Base-by-base conservation (phyloP, 2,113 vertebrate species). In the Tauraco erythrolophus region DNA sequence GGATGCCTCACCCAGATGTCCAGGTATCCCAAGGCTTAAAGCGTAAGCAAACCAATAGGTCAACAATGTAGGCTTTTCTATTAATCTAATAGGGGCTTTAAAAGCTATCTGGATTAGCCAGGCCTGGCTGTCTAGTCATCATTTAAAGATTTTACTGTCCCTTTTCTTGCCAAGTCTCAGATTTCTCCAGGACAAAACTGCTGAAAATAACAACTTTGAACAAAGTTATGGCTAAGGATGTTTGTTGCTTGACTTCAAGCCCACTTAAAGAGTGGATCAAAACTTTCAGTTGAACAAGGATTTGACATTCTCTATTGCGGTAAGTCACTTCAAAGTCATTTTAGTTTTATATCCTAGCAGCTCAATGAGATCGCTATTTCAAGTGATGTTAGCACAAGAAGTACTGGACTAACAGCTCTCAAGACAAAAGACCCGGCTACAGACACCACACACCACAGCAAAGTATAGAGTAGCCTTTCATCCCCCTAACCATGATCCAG, bases 61-160 rank as follows among this genome's bases (percentile, higher is more conserved):
- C 82, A 95, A 66, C 46, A 95, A 37, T 8, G 5, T 31, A 65
- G 66, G 45, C 45, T 92, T 88, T 88, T 37, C 66, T 83, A 13
- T 70, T 77, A 56, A 79, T 82, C 53, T 80, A 54, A 54, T 4
- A 62, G 11, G 25, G 50, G 16, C 19, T 80, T 94, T 80, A 80
- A 90, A 92, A 92, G 46, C 45, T 70, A 22, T 19, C n/a, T 80
- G 78, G 12, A 86, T 46, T 70, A 92, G 30, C 35, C 27, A 94
- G 39, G 30, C 27, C 53, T 72, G 61, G 25, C 23, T 84, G 12
- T 65, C 27, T 78, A 75, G 71, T 33, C 46, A 84, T 58, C n/a
- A 58, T 92, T 70, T 83, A 92, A 96, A 92, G 85, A 84, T 80
- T 93, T 80, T 80, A 37, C 30, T 48, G 45, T 72, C 27, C 76